Percentiles rank a stretch among this genome's conserved stretches.
Conservation (phyloP, 2,888 invertebrate species). For the Drosophila paramelanica region DNA sequence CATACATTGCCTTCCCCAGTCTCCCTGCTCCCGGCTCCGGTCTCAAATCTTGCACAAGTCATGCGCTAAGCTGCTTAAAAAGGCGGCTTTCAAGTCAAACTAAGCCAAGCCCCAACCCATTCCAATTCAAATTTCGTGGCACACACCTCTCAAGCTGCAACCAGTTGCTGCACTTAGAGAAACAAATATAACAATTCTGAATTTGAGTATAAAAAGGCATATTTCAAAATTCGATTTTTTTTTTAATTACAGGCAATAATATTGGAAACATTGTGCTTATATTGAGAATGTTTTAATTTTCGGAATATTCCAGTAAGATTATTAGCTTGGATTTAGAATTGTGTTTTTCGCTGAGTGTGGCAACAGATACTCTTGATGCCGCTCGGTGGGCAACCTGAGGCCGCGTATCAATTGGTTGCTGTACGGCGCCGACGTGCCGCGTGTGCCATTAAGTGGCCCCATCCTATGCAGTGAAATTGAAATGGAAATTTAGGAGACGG, state of each 20-base stretch:
- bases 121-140: conserved; percentile 16
- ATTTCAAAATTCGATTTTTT: too few relatives aligned
- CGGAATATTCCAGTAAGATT: neutral
- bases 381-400: conserved; percentile 68
- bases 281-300: too few relatives aligned
- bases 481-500: conserved; percentile 25
- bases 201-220: too few relatives aligned
- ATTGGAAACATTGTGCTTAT: too few relatives aligned
- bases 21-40: neutral
- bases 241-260: too few relatives aligned
- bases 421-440: conserved; percentile 64
- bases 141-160: conserved; percentile 1
- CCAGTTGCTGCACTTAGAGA: neutral
- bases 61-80: conserved; percentile 6
- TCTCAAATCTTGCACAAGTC: conserved; percentile 15
- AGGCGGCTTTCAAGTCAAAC: conserved; percentile 16
- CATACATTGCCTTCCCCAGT: conserved; percentile 2
- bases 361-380: conserved; percentile 17
- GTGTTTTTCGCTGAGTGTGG: neutral
- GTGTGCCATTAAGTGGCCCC: conserved; percentile 76
- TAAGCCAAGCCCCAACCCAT: conserved; percentile 31
- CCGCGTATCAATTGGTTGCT: conserved; percentile 71
- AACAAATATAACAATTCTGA: neutral
- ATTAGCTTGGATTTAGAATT: neutral
- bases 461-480: conserved; percentile 55